Percentiles rank a stretch among this genome's conserved stretches.
These are phyloP conservation scores for Diplogasteroides magnus DNA, from an alignment of 1,140 invertebrate species.

Conservation along the genomic window DNA sequence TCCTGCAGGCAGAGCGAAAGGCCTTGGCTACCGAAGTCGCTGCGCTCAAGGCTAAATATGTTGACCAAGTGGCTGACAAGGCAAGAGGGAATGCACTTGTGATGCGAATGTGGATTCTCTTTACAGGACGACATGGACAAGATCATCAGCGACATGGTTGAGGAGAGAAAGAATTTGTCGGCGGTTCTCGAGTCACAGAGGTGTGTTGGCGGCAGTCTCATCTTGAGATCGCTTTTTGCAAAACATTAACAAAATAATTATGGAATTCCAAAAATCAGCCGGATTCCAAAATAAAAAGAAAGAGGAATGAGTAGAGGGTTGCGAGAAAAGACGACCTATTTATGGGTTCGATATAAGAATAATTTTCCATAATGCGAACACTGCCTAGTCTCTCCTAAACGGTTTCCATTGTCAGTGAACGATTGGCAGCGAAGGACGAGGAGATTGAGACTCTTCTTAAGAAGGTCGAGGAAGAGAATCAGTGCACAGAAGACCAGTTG, in stretches of 20 bases:
- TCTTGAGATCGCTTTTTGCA: too few species aligned
- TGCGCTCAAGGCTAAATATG: conserved; percentile 23
- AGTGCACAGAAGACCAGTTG: conserved; percentile 12
- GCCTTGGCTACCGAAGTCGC: conserved; percentile 39
- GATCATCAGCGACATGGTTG: conserved; percentile 22
- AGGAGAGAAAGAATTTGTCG: conserved; percentile 24
- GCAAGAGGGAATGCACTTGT: conserved; percentile 1
- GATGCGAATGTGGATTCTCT: conserved; percentile 11
- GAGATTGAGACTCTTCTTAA: not conserved
- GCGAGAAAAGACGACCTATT: too few species aligned
- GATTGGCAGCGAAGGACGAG: not conserved
- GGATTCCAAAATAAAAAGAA: too few species aligned
- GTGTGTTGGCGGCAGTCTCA: too few species aligned
- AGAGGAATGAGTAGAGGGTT: too few species aligned
- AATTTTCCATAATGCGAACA: too few species aligned
- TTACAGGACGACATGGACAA: conserved; percentile 21
- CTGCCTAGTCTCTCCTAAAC: too few species aligned
- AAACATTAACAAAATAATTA: too few species aligned
- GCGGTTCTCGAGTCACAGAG: conserved; percentile 15
- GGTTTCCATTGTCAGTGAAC: not conserved
- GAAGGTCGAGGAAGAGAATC: conserved; percentile 6
- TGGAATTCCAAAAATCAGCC: too few species aligned
- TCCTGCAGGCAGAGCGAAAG: conserved; percentile 34
- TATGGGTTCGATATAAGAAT: too few species aligned
- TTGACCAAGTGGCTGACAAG: conserved; percentile 7